phyloP scores from a whole-genome alignment of 92 coral and sea anemone species.

The Phenganax stokvisi region DNA sequence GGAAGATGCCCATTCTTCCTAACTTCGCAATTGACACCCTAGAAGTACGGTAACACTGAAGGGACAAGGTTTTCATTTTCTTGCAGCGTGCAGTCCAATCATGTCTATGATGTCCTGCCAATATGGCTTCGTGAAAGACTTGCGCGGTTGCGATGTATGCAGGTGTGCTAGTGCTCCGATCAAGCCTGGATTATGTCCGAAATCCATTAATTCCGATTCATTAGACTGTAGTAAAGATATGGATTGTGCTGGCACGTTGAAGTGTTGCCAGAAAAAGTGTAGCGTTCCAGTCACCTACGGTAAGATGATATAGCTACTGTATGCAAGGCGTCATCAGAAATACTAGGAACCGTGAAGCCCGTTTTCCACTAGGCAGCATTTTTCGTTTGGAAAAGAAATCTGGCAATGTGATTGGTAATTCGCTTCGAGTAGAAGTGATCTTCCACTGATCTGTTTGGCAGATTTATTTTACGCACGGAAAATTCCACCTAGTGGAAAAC shows the following conservation, averaged over 20 bases:
- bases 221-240: slow-evolving; percentile 58
- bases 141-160: slow-evolving; percentile 76
- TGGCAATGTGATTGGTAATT: too few species aligned
- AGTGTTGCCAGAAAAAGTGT: slow-evolving; percentile 81
- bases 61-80: neutral
- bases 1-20: too few species aligned
- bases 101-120: slow-evolving; percentile 73
- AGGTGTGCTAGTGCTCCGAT: slow-evolving; percentile 55
- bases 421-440: too few species aligned
- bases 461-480: too few species aligned
- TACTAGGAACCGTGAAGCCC: too few species aligned
- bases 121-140: slow-evolving; percentile 72
- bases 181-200: slow-evolving; percentile 82
- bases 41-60: neutral
- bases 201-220: slow-evolving; percentile 25
- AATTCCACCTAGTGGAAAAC: too few species aligned
- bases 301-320: neutral
- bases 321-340: neutral
- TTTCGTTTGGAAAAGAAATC: too few species aligned
- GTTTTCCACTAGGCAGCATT: too few species aligned
- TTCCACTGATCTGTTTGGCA: too few species aligned
- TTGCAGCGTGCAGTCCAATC: slow-evolving; percentile 70
- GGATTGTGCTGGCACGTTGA: slow-evolving; percentile 65
- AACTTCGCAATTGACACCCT: neutral
- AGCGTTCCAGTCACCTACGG: slow-evolving; percentile 34